A percentile compares a stretch with the other conserved stretches of the same genome.
phyloP scores from a whole-genome alignment of 2,888 invertebrate species.

The Calephelis perditalis region DNA sequence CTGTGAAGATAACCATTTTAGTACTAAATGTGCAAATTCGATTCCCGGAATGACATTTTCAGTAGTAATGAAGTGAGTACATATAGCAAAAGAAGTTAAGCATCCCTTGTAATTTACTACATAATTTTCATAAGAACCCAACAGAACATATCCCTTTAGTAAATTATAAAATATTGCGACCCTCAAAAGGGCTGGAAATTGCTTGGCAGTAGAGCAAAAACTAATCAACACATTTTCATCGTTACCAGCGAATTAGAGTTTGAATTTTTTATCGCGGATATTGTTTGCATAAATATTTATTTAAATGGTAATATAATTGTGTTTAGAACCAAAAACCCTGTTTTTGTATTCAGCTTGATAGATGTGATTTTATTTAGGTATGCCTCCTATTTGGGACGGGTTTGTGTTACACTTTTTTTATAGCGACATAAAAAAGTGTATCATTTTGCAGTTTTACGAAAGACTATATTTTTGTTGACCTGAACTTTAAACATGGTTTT shows the following conservation, averaged over 20 bases:
- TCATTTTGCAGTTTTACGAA: no score
- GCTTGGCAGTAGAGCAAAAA: background rate
- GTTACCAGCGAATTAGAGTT: constrained; percentile 1
- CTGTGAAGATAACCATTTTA: no score
- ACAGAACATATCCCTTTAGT: constrained; percentile 1
- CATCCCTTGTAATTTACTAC: background rate
- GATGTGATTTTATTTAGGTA: background rate
- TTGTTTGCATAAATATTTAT: constrained; percentile 8
- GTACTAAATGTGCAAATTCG: no score
- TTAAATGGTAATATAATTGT: background rate
- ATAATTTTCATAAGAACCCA: background rate
- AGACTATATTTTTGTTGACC: no score
- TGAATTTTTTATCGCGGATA: constrained; percentile 5
- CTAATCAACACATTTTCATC: constrained; percentile 9
- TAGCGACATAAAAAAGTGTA: background rate
- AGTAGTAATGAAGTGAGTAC: no score
- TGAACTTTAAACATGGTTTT: no score
- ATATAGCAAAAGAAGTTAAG: background rate
- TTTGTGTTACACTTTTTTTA: background rate
- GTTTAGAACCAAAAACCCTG: background rate
- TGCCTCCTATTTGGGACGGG: background rate
- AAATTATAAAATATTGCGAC: constrained; percentile 8
- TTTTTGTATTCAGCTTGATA: no score
- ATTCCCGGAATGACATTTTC: no score
- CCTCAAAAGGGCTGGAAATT: constrained; percentile 4